Evolutionary conservation across 2,113 vertebrate species (phyloP).

Genomic region (Hystrix brachyura): DNA sequence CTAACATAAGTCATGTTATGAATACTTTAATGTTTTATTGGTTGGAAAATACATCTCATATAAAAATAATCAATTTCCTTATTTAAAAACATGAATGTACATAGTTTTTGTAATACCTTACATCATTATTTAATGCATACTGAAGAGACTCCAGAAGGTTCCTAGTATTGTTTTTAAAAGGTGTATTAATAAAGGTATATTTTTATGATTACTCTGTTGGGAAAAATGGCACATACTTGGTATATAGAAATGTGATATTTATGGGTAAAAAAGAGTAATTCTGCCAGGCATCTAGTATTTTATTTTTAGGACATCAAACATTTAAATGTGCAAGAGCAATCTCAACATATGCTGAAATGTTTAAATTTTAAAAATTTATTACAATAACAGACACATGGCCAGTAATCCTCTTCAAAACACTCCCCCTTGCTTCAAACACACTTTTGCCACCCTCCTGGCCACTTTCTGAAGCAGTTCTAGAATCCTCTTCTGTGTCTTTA

Average conservation of each 20-base stretch:
- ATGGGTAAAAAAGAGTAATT: neutral
- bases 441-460: neutral
- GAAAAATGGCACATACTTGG: neutral
- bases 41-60: neutral
- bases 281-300: neutral
- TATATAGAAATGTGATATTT: neutral
- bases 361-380: neutral
- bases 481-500: neutral
- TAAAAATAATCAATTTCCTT: neutral
- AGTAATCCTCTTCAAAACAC: neutral
- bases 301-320: slow-evolving; percentile 14
- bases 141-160: neutral
- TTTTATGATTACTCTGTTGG: neutral
- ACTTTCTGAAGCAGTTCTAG: neutral
- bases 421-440: neutral
- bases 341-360: neutral
- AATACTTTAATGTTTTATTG: slow-evolving; percentile 20
- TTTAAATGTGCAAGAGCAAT: neutral
- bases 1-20: neutral
- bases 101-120: neutral
- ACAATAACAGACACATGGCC: neutral
- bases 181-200: neutral
- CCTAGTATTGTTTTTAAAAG: neutral
- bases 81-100: neutral
- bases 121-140: neutral